Evolutionary conservation across 2,113 vertebrate genomes (phyloP), one percentile per base, ranked within the genome.

Genomic region (Theristicus caerulescens): DNA sequence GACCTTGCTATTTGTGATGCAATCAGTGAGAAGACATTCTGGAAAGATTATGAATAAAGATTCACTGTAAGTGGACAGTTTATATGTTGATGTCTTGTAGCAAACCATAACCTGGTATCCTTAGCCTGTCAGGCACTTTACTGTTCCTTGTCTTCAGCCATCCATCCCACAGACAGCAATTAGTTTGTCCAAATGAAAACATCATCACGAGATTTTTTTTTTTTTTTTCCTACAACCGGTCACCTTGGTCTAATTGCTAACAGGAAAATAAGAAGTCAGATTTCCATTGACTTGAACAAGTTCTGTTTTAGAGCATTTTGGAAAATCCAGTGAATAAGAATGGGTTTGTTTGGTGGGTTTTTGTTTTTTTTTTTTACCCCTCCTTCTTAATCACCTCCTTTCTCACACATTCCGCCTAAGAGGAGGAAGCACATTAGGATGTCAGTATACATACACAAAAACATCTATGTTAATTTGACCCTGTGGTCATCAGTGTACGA

Each of bases 181-280:
- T 44, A 24, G 6, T 19, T 52, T 73, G 19, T 74, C 49, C 46
- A 62, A 49, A 62, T n/a, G 10, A 46, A 86, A 86, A 22, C 0
- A 1, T 16, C 7, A 3, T n/a, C 0, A 0, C 31, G 9, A 29
- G 7, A 8, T 29, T 46, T 7, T 11, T 46, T 40, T 26, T 40
- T 49, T 47, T 22, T 16, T 22, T 21, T 34, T 10, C n/a, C 12
- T 32, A 47, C 34, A 32, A 11, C 31, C 40, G 52, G 15, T 69
- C 24, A 16, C 27, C 27, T 62, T 24, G 8, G 6, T 71, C 66
- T 93, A 9, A 22, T 11, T 57, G 21, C 12, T 85, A 25, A 25
- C 12, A 70, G 29, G 17, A 91, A 86, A 77, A 61, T 51, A 66
- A 69, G 22, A 52, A 58, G 44, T 40, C 27, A 69, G 9, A 47